Evolutionary conservation across 2,113 vertebrate species (phyloP).

Genomic region (Alaudala cheleensis): DNA sequence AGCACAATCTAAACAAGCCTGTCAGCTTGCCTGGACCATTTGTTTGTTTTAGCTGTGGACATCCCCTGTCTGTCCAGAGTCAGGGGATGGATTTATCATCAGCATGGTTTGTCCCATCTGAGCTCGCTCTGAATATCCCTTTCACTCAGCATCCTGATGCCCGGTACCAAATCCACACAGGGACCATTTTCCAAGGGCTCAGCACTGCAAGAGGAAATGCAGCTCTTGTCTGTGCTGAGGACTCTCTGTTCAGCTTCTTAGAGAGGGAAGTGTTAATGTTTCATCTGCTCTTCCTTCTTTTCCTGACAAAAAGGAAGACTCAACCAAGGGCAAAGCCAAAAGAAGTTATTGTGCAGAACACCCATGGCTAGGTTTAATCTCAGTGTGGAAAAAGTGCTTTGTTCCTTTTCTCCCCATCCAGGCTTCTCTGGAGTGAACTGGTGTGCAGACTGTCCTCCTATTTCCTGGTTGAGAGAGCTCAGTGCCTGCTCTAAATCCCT

Average conservation of each 20-base stretch:
- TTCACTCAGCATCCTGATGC: slow-evolving; percentile 15
- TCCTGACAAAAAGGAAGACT: background rate
- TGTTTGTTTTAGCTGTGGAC: slow-evolving; percentile 76
- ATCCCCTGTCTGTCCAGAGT: slow-evolving; percentile 23
- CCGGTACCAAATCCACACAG: background rate
- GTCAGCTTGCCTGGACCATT: slow-evolving; percentile 17
- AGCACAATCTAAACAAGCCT: slow-evolving; percentile 67
- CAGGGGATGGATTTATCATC: slow-evolving; percentile 34
- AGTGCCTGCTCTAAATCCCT: background rate
- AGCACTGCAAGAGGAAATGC: background rate
- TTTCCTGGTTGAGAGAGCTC: background rate
- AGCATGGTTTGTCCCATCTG: slow-evolving; percentile 33
- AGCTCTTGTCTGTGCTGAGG: background rate
- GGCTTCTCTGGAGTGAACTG: background rate
- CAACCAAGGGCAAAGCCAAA: background rate
- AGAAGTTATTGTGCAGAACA: background rate
- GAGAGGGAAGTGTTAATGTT: background rate
- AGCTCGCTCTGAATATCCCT: background rate
- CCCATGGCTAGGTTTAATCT: background rate
- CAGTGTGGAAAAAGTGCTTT: background rate
- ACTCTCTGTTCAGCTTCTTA: background rate
- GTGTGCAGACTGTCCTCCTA: background rate
- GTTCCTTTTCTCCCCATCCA: background rate
- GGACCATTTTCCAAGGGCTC: background rate
- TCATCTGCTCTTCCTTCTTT: background rate